Percentiles rank a stretch among this genome's conserved stretches.
Evolutionary conservation across 2,113 vertebrate species (phyloP).

Genomic region (Sitta europaea): DNA sequence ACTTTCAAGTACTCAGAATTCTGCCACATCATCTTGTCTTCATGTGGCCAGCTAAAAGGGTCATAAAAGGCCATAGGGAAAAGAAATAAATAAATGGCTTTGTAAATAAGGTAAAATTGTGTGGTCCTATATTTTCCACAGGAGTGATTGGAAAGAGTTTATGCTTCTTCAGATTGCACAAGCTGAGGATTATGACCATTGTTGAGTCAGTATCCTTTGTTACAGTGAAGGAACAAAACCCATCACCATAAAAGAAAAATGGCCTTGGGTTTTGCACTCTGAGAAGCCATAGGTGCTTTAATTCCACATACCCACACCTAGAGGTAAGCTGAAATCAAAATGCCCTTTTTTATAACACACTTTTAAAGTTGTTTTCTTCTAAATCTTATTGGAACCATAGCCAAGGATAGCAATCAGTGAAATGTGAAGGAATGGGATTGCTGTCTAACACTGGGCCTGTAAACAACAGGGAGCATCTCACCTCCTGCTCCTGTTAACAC

Average conservation of each 20-base stretch:
- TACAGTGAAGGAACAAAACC: not conserved
- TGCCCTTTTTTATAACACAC: not conserved
- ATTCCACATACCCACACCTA: not conserved
- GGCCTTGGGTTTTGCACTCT: not conserved
- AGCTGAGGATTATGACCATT: not conserved
- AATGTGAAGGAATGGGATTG: not conserved
- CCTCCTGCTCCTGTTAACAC: not conserved
- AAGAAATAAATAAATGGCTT: not conserved
- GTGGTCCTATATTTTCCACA: not conserved
- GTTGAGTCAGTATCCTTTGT: not conserved
- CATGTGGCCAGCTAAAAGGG: not conserved
- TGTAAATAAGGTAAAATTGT: not conserved
- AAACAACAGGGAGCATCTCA: not conserved
- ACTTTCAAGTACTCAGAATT: not conserved
- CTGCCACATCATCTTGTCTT: not conserved
- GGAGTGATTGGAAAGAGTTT: not conserved
- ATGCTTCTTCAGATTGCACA: not conserved
- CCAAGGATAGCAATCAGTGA: not conserved
- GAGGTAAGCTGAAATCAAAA: not conserved
- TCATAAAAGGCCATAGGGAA: not conserved
- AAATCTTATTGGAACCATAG: not conserved
- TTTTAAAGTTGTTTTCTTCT: not conserved
- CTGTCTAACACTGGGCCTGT: not conserved
- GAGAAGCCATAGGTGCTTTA: accelerated
- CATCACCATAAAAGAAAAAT: not conserved